phyloP scores from a whole-genome alignment of 1,140 invertebrate genomes.

The Babylonia areolata region DNA sequence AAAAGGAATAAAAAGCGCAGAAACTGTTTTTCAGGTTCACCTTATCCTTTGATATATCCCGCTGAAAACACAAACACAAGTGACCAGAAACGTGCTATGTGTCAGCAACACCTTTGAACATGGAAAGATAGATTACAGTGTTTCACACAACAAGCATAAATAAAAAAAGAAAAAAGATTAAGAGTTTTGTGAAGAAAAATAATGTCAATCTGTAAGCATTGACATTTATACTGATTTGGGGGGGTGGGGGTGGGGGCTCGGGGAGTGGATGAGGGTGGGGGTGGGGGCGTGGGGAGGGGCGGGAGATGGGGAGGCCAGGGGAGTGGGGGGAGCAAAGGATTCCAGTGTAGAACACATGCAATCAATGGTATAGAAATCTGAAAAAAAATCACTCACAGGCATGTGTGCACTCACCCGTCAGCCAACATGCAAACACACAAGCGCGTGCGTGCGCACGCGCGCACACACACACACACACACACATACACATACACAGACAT shows the following conservation, averaged over 20 bases:
- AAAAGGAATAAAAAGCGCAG: neutral
- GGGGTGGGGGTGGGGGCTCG: too few species aligned
- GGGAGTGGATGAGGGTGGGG: too few species aligned
- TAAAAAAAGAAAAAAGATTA: neutral
- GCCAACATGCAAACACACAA: neutral
- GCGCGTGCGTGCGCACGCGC: neutral
- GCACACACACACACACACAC: neutral
- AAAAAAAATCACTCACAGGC: neutral
- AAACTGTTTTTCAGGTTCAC: neutral
- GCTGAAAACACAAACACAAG: neutral
- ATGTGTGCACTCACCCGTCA: neutral
- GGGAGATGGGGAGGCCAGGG: too few species aligned
- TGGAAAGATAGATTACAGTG: too few species aligned
- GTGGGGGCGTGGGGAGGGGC: too few species aligned
- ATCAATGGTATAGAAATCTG: neutral
- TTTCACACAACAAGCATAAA: too few species aligned
- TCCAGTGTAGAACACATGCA: too few species aligned
- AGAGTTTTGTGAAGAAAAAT: neutral
- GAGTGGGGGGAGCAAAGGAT: too few species aligned
- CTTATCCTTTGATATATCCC: neutral
- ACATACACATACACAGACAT: constrained; percentile 4
- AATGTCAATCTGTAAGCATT: too few species aligned
- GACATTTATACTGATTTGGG: too few species aligned
- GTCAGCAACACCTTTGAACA: too few species aligned
- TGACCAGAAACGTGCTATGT: neutral